These are phyloP conservation scores for Chionodraco myersi DNA, from an alignment of 2,113 vertebrate genomes.

Conservation along the genomic window DNA sequence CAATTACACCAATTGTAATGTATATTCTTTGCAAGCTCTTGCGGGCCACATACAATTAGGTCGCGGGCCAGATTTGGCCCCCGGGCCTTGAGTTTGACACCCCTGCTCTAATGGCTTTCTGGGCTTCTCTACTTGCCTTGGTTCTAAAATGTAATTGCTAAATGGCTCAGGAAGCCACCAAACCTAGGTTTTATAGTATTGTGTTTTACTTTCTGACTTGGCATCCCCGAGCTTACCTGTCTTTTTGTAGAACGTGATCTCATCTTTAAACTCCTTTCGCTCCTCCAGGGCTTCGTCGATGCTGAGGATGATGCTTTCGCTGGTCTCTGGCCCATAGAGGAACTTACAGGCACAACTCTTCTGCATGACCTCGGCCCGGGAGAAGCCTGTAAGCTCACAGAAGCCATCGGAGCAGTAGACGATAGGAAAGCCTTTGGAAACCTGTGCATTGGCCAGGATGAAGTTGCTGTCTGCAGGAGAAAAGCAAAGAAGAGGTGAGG, in stretches of 20 bases:
- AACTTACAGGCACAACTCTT: constrained; percentile 98
- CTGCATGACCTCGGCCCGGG: constrained; percentile 98
- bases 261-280: constrained; percentile 96
- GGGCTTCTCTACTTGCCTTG: constrained; percentile 19
- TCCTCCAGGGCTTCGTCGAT: constrained; percentile 93
- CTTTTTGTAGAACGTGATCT: constrained; percentile 98
- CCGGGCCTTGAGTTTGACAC: too few species aligned
- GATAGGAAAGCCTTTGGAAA: constrained; percentile 96
- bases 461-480: constrained; percentile 95
- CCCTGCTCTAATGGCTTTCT: constrained; percentile 33
- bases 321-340: constrained; percentile 94
- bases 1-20: too few species aligned
- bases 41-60: too few species aligned
- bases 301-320: constrained; percentile 91
- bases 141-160: constrained; percentile 11
- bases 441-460: constrained; percentile 98
- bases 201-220: too few species aligned
- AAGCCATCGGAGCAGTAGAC: constrained; percentile 99
- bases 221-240: constrained; percentile 65
- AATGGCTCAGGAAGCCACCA: background rate
- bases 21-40: too few species aligned
- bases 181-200: background rate
- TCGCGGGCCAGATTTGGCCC: too few species aligned
- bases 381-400: constrained; percentile 96
- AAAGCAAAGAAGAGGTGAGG: background rate